Base-by-base conservation (phyloP, 2,888 invertebrate genomes). In the Drosophila picticornis region DNA sequence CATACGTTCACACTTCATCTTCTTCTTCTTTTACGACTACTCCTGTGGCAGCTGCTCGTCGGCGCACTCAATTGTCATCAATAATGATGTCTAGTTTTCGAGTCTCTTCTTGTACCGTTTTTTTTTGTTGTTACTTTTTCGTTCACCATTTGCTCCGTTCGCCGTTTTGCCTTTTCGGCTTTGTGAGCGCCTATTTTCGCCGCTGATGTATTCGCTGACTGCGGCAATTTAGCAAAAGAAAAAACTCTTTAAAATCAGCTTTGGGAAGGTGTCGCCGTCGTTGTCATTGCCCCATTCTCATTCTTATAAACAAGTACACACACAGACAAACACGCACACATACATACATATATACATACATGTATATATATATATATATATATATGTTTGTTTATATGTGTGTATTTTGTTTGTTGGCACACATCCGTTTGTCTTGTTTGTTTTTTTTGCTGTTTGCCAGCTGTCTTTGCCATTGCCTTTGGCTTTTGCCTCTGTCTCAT, bases 51-150 rank as follows among this genome's bases (percentile, higher is more conserved):
- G 80, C 91, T 87, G 84, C 76, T 90, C 70, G 71, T 75, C 89
- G 90, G 91, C 90, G 87, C 91, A 91, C 86, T 91, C 91, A 92
- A 92, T 91, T 92, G 93, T 92, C 93, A 93, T 93, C 92, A 92
- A 92, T 92, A 93, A 92, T 91, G 90, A 93, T 91, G 91, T 92
- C 92, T 91, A 84, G 91, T 91, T 91, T 81, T 80, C 80, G 38
- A 72, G 80, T 72, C 77, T 75, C 67, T 73, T 71, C 77, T 73
- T 73, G 75, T 83, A 75, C 72, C 75, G 84, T 76, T 80, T 76
- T 75, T 51, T 73, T 72, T 40, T 11, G 4, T 34, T 16, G 34
- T 16, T 51, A 29, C 52, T 46, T 58, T 55, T 52, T 65, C 53
- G 48, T 50, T 34, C 22, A 53, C 56, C 11, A 29, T 52, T 52